Conservation (phyloP, 2,888 invertebrate genomes). For the Steinernema hermaphroditum region DNA sequence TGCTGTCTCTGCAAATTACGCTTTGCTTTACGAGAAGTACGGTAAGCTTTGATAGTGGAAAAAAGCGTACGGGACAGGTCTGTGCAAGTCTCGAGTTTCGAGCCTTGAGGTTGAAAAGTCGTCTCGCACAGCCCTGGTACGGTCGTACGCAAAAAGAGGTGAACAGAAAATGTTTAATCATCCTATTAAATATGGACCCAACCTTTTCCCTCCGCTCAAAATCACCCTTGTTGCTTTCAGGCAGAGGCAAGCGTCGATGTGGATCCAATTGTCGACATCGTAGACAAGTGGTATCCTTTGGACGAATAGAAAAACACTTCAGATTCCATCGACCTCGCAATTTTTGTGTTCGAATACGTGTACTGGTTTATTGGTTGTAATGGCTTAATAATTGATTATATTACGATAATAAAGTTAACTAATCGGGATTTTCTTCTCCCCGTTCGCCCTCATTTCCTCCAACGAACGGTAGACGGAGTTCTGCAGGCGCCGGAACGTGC, state of each 20-base stretch:
- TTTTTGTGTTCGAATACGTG: constrained; percentile 22
- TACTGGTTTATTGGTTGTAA: neutral
- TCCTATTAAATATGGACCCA: no score
- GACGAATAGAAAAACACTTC: neutral
- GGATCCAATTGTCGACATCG: constrained; percentile 19
- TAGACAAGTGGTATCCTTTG: constrained; percentile 21
- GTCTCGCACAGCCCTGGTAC: no score
- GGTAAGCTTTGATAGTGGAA: no score
- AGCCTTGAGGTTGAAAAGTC: no score
- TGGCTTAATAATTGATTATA: constrained; percentile 18
- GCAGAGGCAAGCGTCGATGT: constrained; percentile 15
- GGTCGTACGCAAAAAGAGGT: no score
- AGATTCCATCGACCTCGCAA: neutral
- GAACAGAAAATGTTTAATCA: no score
- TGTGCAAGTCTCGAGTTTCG: no score
- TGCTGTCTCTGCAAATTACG: no score
- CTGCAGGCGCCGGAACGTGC: constrained; percentile 12
- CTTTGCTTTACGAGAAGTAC: no score
- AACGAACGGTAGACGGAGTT: constrained; percentile 13
- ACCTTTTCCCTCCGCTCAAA: no score
- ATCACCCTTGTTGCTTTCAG: no score
- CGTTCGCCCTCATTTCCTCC: neutral
- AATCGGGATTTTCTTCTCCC: constrained; percentile 22
- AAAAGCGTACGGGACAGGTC: no score
- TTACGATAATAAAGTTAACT: constrained; percentile 2